Conservation (phyloP, 2,888 invertebrate species). For the Lamellibrachia satsuma region DNA sequence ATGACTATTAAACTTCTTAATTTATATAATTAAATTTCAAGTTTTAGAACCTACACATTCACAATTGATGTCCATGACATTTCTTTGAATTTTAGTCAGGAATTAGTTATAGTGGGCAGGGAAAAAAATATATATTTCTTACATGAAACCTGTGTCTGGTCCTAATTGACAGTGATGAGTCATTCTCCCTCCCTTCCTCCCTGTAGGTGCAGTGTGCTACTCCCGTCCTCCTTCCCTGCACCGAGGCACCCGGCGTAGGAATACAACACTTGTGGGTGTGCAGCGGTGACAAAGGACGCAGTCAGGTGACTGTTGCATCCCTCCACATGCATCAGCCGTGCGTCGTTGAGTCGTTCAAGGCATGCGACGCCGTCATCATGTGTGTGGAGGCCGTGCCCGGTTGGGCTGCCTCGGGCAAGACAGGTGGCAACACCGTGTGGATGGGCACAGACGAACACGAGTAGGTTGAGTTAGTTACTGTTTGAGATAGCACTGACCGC, state of each 20-base stretch:
- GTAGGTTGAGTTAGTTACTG: slow-evolving; percentile 26
- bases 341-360: slow-evolving; percentile 59
- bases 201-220: slow-evolving; percentile 45
- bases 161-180: not conserved
- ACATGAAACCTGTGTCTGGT: not conserved
- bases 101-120: not conserved
- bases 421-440: slow-evolving; percentile 75
- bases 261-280: slow-evolving; percentile 91
- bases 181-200: not conserved
- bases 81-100: no score
- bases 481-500: not conserved
- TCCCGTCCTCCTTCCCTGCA: slow-evolving; percentile 54
- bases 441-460: slow-evolving; percentile 76
- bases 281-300: slow-evolving; percentile 76
- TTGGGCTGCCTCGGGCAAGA: slow-evolving; percentile 32
- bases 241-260: slow-evolving; percentile 70
- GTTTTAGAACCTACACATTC: no score
- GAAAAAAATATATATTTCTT: not conserved
- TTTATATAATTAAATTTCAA: no score
- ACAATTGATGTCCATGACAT: no score
- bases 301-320: slow-evolving; percentile 72
- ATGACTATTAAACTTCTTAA: no score
- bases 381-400: slow-evolving; percentile 56
- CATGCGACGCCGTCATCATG: slow-evolving; percentile 40
- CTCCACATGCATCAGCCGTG: slow-evolving; percentile 58